Evolutionary conservation across 2,888 invertebrate species (phyloP).

Genomic region (Dendrolimus houi): DNA sequence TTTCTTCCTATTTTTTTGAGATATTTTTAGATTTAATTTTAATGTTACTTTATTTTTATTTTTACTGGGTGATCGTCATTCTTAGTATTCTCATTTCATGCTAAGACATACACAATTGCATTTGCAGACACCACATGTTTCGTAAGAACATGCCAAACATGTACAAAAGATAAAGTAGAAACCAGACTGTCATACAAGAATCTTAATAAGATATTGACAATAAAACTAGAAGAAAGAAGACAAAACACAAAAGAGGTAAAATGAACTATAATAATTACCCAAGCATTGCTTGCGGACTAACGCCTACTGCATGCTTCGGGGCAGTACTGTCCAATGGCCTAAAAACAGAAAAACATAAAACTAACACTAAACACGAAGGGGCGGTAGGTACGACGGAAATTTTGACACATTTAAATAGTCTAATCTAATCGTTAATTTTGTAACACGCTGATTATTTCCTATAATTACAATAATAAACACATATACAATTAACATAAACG

Average conservation of each 20-base stretch:
- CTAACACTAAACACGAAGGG: conserved; percentile 57
- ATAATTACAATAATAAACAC: not conserved
- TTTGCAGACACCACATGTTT: conserved; percentile 1
- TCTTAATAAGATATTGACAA: not conserved
- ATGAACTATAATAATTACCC: conserved; percentile 75
- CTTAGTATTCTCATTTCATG: too few relatives aligned
- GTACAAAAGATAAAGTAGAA: not conserved
- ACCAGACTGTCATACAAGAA: not conserved
- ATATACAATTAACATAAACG: not conserved
- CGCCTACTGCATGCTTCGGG: conserved; percentile 75
- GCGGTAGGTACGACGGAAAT: conserved; percentile 18
- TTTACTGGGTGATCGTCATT: too few relatives aligned
- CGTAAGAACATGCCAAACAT: not conserved
- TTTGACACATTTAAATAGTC: conserved; percentile 18
- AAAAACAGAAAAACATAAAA: conserved; percentile 76
- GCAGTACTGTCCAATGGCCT: conserved; percentile 79
- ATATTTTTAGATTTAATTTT: too few relatives aligned
- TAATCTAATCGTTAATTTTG: conserved; percentile 17
- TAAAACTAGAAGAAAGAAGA: conserved; percentile 3
- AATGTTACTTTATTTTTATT: too few relatives aligned
- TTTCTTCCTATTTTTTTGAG: too few relatives aligned
- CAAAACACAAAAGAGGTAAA: conserved; percentile 23
- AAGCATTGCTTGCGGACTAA: conserved; percentile 77
- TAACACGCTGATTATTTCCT: conserved; percentile 25
- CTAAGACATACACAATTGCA: conserved; percentile 3